phyloP scores from a whole-genome alignment of 1,140 invertebrate genomes.

The Leptestheria dahalacensis region DNA sequence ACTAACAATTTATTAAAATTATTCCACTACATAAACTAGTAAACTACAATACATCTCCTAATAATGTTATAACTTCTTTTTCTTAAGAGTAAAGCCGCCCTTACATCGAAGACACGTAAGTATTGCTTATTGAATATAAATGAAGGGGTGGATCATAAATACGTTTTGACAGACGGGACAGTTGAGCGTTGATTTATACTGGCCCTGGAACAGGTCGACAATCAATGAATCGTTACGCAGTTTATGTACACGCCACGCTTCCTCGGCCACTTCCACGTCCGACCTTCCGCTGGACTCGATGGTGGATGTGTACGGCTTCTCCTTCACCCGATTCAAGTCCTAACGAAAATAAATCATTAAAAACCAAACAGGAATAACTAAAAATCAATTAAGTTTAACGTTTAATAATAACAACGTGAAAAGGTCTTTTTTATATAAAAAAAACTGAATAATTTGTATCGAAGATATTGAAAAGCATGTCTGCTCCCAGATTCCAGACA shows the following conservation, averaged over 20 bases:
- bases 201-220: constrained; percentile 31
- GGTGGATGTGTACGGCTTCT: constrained; percentile 23
- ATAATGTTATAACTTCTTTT: too few relatives aligned
- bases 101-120: too few relatives aligned
- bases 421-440: too few relatives aligned
- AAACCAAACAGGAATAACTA: constrained; percentile 9
- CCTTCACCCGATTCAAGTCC: constrained; percentile 26
- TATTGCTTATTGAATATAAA: too few relatives aligned
- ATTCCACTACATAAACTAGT: too few relatives aligned
- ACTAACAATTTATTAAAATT: too few relatives aligned
- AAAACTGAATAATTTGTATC: too few relatives aligned
- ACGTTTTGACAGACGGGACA: constrained; percentile 36
- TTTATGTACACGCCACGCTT: constrained; percentile 25
- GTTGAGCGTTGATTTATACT: constrained; percentile 34
- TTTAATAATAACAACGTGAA: neutral
- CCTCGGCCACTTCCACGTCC: constrained; percentile 24
- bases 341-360: constrained; percentile 16
- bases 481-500: too few relatives aligned
- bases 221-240: constrained; percentile 27
- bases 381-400: constrained; percentile 1
- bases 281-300: constrained; percentile 21
- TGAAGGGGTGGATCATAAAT: neutral
- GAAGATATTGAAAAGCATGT: too few relatives aligned
- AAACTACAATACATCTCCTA: too few relatives aligned
- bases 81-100: too few relatives aligned